Percentiles rank a stretch among this genome's conserved stretches.
These are phyloP conservation scores for Thereva nobilitata DNA, from an alignment of 2,888 invertebrate genomes.

Conservation along the genomic window DNA sequence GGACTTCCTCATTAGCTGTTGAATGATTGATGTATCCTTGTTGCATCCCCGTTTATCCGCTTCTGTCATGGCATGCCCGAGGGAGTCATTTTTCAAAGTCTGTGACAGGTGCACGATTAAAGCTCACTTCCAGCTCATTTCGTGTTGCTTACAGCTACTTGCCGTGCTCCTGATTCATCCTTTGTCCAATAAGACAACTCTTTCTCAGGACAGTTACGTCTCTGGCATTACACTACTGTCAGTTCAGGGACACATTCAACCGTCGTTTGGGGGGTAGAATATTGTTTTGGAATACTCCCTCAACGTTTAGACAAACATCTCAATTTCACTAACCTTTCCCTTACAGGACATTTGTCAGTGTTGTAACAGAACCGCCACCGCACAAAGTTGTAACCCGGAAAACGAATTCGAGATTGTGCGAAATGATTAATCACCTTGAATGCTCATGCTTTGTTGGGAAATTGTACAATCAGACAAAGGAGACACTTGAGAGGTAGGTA, in stretches of 20 bases:
- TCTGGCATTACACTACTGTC: constrained; percentile 21
- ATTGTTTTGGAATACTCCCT: constrained; percentile 1
- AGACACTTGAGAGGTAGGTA: constrained; percentile 40
- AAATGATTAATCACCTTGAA: constrained; percentile 45
- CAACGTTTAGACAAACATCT: constrained; percentile 8
- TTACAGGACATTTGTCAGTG: constrained; percentile 59
- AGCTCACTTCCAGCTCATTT: constrained; percentile 29
- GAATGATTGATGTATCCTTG: constrained; percentile 40
- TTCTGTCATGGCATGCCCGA: constrained; percentile 32
- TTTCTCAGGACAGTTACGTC: background rate
- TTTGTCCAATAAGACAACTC: constrained; percentile 21
- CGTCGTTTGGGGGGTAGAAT: background rate
- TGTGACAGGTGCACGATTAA: constrained; percentile 42
- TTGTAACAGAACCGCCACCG: constrained; percentile 57
- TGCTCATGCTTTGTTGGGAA: constrained; percentile 46
- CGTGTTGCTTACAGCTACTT: constrained; percentile 12
- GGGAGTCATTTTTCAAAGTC: constrained; percentile 54
- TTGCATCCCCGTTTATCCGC: constrained; percentile 26
- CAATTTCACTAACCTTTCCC: constrained; percentile 15
- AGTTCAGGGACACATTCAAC: background rate
- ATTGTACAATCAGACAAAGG: constrained; percentile 43
- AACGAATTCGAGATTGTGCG: constrained; percentile 44
- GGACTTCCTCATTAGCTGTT: constrained; percentile 13
- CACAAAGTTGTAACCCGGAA: constrained; percentile 43
- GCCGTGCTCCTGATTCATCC: background rate